Evolutionary conservation across 1,140 invertebrate genomes (phyloP), one percentile per base, ranked within the genome.

Genomic region (Trinorchestia longiramus): DNA sequence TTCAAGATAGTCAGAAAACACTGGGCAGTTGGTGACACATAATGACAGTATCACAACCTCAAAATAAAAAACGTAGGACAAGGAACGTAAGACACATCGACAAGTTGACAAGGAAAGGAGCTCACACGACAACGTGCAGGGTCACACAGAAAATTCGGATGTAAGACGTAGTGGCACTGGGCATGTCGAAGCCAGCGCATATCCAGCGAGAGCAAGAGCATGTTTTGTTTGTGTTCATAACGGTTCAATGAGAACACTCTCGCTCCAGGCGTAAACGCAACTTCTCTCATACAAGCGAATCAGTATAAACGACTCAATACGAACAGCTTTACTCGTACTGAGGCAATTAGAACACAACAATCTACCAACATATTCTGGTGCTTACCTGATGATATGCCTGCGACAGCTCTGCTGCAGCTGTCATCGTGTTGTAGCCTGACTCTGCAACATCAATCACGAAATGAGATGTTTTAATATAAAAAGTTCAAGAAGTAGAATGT

Each of bases 341-440:
- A 77, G 28, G 11, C 62, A 77, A 15, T 77, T 1, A 77, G 11
- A 77, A 77, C 62, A 77, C 62, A 1, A 28, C 28, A 77, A 36
- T 3, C 11, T 3, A 28, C 1, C 15, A 77, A 77, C 62, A 77
- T 11, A 77, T 11, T 3, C 62, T 77, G 62, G 62, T 77, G 15
- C 62, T 77, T 91, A 91, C 88, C 88, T 91, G 88, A 42, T 91
- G 88, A 28, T 43, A 43, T 43, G 88, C 41, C 88, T 91, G 88
- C 6, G 88, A 91, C 15, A 91, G 41, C 3, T 91, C 88, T 11
- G 88, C 88, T 42, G 88, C 88, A 23, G 88, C 41, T 11, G 88
- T 91, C 88, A 91, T 91, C 88, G 88, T 91, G 43, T 91, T 91
- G 88, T 91, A 91, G 88, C 88, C 88, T 36, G 87, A 77, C 77